phyloP scores from a whole-genome alignment of 2,113 vertebrate species.

The Erythrocercus mccallii region DNA sequence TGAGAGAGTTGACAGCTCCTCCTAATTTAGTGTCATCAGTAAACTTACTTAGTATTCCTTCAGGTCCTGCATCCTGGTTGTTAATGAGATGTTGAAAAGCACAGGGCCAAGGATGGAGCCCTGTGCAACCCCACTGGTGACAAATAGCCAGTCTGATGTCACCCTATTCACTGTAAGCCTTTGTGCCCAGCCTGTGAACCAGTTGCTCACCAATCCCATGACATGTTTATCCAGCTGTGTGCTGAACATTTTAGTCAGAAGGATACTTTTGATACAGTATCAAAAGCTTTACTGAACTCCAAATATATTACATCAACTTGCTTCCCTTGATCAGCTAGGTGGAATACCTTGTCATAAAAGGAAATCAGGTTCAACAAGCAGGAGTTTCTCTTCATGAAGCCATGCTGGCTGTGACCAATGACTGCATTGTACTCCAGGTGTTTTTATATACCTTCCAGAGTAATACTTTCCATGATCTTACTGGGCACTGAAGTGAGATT shows the following conservation, averaged over 20 bases:
- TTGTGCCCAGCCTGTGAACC: neutral
- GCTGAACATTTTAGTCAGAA: neutral
- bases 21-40: neutral
- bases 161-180: neutral
- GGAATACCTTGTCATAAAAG: neutral
- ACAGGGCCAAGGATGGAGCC: neutral
- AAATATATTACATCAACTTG: neutral
- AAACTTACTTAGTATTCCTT: neutral
- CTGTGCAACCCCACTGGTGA: neutral
- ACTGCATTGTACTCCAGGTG: neutral
- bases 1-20: neutral
- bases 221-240: neutral
- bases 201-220: neutral
- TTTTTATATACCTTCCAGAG: neutral
- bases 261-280: neutral
- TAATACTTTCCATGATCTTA: neutral
- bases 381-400: neutral
- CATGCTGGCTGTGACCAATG: neutral
- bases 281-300: neutral
- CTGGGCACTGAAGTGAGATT: neutral
- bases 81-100: neutral
- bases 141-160: neutral
- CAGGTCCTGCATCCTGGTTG: neutral
- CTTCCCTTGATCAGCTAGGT: neutral
- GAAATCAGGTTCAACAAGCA: neutral